Conservation (phyloP, 2,113 vertebrate genomes). For the Taurulus bubalis region DNA sequence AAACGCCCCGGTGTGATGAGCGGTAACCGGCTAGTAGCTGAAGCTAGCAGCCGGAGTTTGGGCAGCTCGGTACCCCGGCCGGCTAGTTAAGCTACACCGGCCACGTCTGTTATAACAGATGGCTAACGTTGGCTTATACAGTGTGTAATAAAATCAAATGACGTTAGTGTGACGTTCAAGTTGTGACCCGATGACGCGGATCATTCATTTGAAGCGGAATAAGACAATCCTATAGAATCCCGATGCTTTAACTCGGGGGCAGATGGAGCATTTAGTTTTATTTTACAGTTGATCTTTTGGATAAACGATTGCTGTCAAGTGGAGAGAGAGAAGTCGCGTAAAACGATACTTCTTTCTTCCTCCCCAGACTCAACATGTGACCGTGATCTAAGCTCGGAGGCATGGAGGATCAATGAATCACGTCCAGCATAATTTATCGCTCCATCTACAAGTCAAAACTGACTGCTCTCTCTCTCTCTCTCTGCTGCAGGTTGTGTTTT, state of each 20-base stretch:
- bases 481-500: background rate
- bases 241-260: background rate
- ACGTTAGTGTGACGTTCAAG: background rate
- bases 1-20: constrained; percentile 46
- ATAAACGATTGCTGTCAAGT: background rate
- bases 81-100: background rate
- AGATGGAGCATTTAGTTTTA: background rate
- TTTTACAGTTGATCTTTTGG: background rate
- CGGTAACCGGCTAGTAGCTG: constrained; percentile 33
- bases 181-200: background rate
- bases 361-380: constrained; percentile 43
- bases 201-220: background rate
- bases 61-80: constrained; percentile 1
- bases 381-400: constrained; percentile 42
- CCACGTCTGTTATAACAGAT: background rate
- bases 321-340: background rate
- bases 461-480: background rate
- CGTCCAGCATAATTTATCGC: background rate
- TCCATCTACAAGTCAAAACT: background rate
- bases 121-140: too few species aligned
- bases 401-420: constrained; percentile 52
- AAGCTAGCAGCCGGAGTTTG: constrained; percentile 54
- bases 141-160: background rate
- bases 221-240: background rate
- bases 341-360: background rate